phyloP scores from a whole-genome alignment of 2,113 vertebrate genomes.

The Pitta sordida region DNA sequence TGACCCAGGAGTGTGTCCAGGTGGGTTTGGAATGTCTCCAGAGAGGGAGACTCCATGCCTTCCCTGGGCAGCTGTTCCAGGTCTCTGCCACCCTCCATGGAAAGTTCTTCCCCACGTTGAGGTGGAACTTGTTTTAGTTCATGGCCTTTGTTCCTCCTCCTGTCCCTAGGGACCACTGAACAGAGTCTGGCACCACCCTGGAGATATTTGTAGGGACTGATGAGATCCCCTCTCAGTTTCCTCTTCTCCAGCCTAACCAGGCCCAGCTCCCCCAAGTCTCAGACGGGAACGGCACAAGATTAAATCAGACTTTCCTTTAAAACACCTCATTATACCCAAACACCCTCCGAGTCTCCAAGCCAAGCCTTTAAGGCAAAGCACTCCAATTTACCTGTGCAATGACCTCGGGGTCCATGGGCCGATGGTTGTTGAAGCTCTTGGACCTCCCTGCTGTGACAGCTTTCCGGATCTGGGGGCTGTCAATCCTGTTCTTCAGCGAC shows the following conservation, averaged over 20 bases:
- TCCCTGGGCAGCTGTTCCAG: neutral
- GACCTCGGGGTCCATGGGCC: slow-evolving; percentile 91
- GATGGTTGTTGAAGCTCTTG: slow-evolving; percentile 98
- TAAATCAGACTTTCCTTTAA: neutral
- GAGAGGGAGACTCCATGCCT: neutral
- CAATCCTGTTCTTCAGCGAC: slow-evolving; percentile 92
- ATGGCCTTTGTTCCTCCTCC: neutral
- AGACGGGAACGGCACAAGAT: neutral
- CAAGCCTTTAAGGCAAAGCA: neutral
- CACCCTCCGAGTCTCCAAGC: neutral
- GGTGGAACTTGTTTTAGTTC: neutral
- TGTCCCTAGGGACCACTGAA: neutral
- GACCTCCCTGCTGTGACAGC: slow-evolving; percentile 87
- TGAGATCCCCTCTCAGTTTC: neutral
- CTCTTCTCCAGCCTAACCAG: neutral
- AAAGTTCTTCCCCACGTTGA: accelerated
- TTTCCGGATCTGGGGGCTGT: slow-evolving; percentile 92
- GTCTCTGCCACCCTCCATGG: neutral
- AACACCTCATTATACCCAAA: neutral
- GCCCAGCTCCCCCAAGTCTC: neutral
- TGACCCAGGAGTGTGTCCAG: neutral
- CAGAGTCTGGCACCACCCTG: neutral
- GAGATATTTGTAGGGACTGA: accelerated
- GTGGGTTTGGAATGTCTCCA: neutral
- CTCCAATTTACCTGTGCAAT: slow-evolving; percentile 82